These are phyloP conservation scores for Lasioglossum figueresi DNA, from an alignment of 2,888 invertebrate species.

Conservation along the genomic window DNA sequence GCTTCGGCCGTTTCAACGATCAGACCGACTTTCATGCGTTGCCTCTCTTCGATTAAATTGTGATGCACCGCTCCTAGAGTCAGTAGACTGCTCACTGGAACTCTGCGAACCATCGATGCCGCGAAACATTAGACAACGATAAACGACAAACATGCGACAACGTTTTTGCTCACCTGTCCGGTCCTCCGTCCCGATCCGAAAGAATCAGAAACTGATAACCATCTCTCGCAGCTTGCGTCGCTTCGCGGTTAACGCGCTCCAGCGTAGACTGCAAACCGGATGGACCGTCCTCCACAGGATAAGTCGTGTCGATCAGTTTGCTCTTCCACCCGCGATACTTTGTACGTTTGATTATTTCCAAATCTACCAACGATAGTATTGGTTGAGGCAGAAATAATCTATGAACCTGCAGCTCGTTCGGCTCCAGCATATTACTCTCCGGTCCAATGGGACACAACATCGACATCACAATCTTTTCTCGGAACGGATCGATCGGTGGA, in stretches of 20 bases:
- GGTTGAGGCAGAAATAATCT: slow-evolving; percentile 97
- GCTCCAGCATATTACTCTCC: slow-evolving; percentile 96
- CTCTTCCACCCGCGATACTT: slow-evolving; percentile 95
- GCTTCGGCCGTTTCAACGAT: slow-evolving; percentile 98
- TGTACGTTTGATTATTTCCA: slow-evolving; percentile 93
- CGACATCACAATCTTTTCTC: slow-evolving; percentile 99
- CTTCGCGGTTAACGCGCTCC: slow-evolving; percentile 91
- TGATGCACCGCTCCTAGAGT: slow-evolving; percentile 98
- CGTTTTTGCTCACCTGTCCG: slow-evolving; percentile 80
- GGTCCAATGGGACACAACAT: slow-evolving; percentile 98
- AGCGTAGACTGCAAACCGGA: slow-evolving; percentile 92
- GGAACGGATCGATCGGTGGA: slow-evolving; percentile 99
- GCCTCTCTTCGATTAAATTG: slow-evolving; percentile 95
- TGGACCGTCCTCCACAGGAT: slow-evolving; percentile 90
- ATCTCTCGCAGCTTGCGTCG: slow-evolving; percentile 90
- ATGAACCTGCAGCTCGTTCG: slow-evolving; percentile 93
- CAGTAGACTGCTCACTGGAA: slow-evolving; percentile 92
- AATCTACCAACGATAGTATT: slow-evolving; percentile 95
- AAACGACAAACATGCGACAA: background rate
- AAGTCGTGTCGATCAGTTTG: slow-evolving; percentile 95
- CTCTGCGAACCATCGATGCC: slow-evolving; percentile 81
- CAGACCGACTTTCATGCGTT: slow-evolving; percentile 98
- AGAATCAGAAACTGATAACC: slow-evolving; percentile 94
- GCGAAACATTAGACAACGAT: background rate
- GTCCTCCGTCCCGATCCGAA: slow-evolving; percentile 90